Conservation (phyloP, 2,113 vertebrate genomes). For the Dromas ardeola region DNA sequence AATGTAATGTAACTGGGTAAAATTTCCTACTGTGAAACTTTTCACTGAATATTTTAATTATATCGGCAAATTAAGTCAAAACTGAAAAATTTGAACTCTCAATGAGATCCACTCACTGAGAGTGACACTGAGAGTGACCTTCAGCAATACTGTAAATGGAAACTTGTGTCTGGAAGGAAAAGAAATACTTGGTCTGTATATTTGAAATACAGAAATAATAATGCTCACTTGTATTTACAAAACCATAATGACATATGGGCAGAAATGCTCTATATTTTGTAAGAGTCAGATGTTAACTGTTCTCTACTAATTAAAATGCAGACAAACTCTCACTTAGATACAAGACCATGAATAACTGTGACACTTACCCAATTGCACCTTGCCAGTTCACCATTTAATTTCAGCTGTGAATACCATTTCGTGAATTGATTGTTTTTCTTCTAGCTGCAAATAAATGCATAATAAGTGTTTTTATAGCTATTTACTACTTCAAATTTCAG, state of each 20-base stretch:
- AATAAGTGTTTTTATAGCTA: neutral
- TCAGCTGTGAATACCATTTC: slow-evolving; percentile 20
- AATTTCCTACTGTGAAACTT: neutral
- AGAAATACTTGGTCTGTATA: accelerated
- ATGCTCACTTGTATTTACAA: neutral
- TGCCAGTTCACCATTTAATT: slow-evolving; percentile 47
- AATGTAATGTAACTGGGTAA: neutral
- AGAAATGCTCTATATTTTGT: slow-evolving; percentile 19
- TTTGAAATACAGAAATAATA: neutral
- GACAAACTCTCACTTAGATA: slow-evolving; percentile 11
- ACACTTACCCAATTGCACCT: slow-evolving; percentile 57
- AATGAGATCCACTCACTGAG: neutral
- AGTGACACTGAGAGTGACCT: neutral
- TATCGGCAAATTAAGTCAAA: neutral
- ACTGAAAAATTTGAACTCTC: neutral
- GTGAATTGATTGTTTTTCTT: slow-evolving; percentile 42
- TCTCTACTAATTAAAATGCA: slow-evolving; percentile 69
- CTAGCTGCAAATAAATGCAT: slow-evolving; percentile 37
- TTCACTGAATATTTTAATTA: neutral
- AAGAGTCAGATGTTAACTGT: neutral
- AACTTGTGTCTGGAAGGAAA: neutral
- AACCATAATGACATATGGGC: neutral
- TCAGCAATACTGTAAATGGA: neutral
- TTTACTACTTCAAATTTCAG: neutral
- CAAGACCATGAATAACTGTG: slow-evolving; percentile 66